Evolutionary conservation across 2,797 vertebrate species (phyloP), one percentile per base, ranked within the genome.

Genomic region (Cottoperca gobio): DNA sequence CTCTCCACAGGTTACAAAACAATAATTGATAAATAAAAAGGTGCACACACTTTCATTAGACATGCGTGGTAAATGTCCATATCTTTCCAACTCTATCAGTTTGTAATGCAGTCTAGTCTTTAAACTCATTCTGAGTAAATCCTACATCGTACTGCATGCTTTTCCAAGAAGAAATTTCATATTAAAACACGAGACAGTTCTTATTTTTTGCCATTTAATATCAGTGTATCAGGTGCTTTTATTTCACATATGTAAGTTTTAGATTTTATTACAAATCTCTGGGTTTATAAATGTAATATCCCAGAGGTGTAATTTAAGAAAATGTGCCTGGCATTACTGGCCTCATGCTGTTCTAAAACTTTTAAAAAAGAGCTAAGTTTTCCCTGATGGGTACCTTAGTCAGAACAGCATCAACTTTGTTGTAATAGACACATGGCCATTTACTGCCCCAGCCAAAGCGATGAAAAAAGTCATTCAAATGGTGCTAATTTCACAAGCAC

Each of bases 381-480:
- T 48, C 46, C 40, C 21, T 33, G n/a, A 43, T 70, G 35, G 46
- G 19, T 11, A 40, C n/a, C 19, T 60, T 37, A 53, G 13, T 39
- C 46, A 59, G 52, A 70, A 48, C 59, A 76, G 11, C 19, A 66
- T 21, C n/a, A 43, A 33, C 21, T 59, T 16, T 52, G 16, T 39
- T 62, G 35, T 46, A 31, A 28, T 0, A 63, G 54, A 7, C 49
- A 66, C 11, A 8, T 26, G 21, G 62, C 70, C 12, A 53, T 53
- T 19, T 58, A 23, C 28, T 31, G 17, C 21, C 14, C 5, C 26
- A 39, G 64, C n/a, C 48, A 42, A 72, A 72, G 35, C 19, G 12
- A 31, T 19, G 10, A 31, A 37, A n/a, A 73, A 61, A 70, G 11
- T 46, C 21, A 76, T 61, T 62, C 9, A 73, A 72, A 75, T 17